Evolutionary conservation across 2,797 vertebrate genomes (phyloP).

Genomic region (Amblyraja radiata): DNA sequence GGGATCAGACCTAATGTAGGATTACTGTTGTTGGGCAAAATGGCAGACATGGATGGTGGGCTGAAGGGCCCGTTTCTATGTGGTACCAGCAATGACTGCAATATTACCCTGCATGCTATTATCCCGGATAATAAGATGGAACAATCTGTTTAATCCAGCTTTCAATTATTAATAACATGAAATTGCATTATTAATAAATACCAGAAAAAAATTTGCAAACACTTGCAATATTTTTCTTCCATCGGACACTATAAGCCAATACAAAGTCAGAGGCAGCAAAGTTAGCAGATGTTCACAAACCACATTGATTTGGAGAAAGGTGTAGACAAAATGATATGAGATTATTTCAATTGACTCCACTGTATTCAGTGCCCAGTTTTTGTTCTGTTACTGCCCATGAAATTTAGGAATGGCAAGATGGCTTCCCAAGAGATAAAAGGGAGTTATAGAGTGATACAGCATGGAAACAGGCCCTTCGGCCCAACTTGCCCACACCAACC

Average conservation of each 20-base stretch:
- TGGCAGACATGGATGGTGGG: too few relatives aligned
- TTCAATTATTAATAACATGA: neutral
- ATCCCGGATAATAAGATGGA: neutral
- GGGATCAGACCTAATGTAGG: too few relatives aligned
- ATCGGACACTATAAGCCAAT: neutral
- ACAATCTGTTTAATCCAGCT: neutral
- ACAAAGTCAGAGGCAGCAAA: neutral
- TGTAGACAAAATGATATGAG: neutral
- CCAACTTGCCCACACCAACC: too few relatives aligned
- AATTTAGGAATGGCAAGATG: neutral
- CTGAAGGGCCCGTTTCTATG: too few relatives aligned
- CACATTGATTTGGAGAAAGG: neutral
- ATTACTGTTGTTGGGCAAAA: too few relatives aligned
- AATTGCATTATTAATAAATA: neutral
- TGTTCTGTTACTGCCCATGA: neutral
- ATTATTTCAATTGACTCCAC: neutral
- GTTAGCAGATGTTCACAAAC: neutral
- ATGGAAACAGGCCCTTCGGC: too few relatives aligned
- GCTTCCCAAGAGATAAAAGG: neutral
- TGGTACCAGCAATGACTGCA: neutral
- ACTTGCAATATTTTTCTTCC: neutral
- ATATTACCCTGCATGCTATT: neutral
- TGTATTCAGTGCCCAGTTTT: neutral
- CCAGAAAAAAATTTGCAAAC: neutral
- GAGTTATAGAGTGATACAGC: too few relatives aligned